Evolutionary conservation across 2,888 invertebrate species (phyloP).

Genomic region (Caradrina kadenii): DNA sequence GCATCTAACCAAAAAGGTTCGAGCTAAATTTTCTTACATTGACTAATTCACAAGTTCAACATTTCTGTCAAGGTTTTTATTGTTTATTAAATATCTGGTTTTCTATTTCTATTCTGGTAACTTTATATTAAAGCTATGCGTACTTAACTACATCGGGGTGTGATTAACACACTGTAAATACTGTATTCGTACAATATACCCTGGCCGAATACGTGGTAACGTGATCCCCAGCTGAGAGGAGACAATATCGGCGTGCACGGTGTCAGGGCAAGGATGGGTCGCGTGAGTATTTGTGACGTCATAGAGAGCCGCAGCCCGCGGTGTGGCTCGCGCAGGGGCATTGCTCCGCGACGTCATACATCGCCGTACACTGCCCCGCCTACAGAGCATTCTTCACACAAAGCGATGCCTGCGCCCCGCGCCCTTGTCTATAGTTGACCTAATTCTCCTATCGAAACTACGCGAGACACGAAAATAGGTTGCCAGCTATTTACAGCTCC

Average conservation of each 20-base stretch:
- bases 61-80: not conserved
- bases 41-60: conserved; percentile 1
- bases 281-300: conserved; percentile 69
- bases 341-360: conserved; percentile 76
- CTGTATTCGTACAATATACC: conserved; percentile 10
- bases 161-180: not conserved
- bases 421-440: conserved; percentile 71
- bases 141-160: not conserved
- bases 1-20: not conserved
- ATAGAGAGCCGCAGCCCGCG: conserved; percentile 56
- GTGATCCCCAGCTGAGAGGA: conserved; percentile 25
- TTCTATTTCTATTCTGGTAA: not conserved
- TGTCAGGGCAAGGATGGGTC: conserved; percentile 58
- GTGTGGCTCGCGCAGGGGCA: conserved; percentile 73
- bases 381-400: conserved; percentile 61
- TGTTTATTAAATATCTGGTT: not conserved
- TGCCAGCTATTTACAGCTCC: conserved; percentile 53
- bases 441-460: conserved; percentile 67
- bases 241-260: conserved; percentile 13
- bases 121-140: not conserved
- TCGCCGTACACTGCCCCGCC: conserved; percentile 60
- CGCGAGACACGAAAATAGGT: conserved; percentile 64
- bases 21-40: not conserved
- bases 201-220: conserved; percentile 14
- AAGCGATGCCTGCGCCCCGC: conserved; percentile 62